Conservation (phyloP, 2,888 invertebrate species). For the Dicyrtomina minuta region DNA sequence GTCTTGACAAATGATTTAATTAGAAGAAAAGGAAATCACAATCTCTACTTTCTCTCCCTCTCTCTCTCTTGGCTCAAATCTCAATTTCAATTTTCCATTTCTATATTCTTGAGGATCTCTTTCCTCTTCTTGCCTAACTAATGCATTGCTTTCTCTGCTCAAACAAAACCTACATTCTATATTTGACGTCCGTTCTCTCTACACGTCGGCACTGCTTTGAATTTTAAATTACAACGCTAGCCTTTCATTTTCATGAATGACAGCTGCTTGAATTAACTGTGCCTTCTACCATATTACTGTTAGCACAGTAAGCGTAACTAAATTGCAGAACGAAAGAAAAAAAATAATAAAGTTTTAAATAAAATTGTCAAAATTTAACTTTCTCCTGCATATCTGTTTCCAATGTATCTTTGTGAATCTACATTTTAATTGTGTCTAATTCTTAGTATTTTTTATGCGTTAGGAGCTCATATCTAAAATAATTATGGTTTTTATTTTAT, state of each 20-base stretch:
- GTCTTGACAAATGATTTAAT: slow-evolving; percentile 49
- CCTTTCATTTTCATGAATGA: not conserved
- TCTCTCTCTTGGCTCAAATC: not conserved
- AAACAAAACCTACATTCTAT: not conserved
- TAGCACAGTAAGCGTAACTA: too few species aligned
- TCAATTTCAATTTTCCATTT: not conserved
- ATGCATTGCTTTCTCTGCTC: too few species aligned
- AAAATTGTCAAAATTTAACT: not conserved
- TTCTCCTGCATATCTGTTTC: not conserved
- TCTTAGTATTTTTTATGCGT: too few species aligned
- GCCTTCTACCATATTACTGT: too few species aligned
- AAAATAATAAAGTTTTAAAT: too few species aligned
- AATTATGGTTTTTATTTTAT: too few species aligned
- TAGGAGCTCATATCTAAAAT: too few species aligned
- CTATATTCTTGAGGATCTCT: not conserved
- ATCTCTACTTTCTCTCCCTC: not conserved
- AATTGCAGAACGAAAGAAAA: too few species aligned
- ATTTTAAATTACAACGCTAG: too few species aligned
- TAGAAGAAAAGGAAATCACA: slow-evolving; percentile 36
- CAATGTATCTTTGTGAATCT: not conserved
- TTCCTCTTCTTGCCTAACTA: slow-evolving; percentile 10
- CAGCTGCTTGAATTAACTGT: too few species aligned
- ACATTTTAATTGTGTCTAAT: too few species aligned
- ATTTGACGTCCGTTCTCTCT: not conserved
- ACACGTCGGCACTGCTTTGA: not conserved